phyloP scores from a whole-genome alignment of 2,888 invertebrate genomes.

The Metalampra italica region DNA sequence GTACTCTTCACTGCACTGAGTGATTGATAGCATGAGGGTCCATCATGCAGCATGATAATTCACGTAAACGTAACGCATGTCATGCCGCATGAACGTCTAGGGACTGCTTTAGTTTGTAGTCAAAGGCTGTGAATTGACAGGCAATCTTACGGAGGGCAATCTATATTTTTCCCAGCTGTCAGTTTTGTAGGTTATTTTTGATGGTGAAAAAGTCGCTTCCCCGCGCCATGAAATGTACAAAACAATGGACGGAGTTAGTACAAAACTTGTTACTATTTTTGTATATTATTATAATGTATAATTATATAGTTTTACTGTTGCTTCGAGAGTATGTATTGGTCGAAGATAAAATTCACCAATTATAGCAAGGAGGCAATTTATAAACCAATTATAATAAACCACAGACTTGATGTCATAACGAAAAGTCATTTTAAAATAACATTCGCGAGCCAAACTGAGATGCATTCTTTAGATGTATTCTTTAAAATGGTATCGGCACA shows the following conservation, averaged over 20 bases:
- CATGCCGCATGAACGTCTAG: too few relatives aligned
- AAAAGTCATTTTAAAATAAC: too few relatives aligned
- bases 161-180: background rate
- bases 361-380: too few relatives aligned
- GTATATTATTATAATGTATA: slow-evolving; percentile 67
- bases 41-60: too few relatives aligned
- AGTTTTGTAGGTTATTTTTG: slow-evolving; percentile 14
- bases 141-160: slow-evolving; percentile 12
- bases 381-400: too few relatives aligned
- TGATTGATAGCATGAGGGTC: too few relatives aligned
- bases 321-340: slow-evolving; percentile 38
- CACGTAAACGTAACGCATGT: too few relatives aligned
- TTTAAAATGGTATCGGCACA: too few relatives aligned
- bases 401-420: too few relatives aligned
- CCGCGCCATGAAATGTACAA: slow-evolving; percentile 68
- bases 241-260: slow-evolving; percentile 68
- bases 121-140: slow-evolving; percentile 42
- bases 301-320: slow-evolving; percentile 57
- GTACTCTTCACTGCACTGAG: too few relatives aligned
- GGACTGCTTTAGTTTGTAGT: slow-evolving; percentile 28
- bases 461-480: too few relatives aligned
- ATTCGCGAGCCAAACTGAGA: too few relatives aligned
- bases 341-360: slow-evolving; percentile 20
- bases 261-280: slow-evolving; percentile 78
- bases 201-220: slow-evolving; percentile 33